Evolutionary conservation across 2,113 vertebrate species (phyloP), one percentile per base, ranked within the genome.

Genomic region (Catharus minimus): DNA sequence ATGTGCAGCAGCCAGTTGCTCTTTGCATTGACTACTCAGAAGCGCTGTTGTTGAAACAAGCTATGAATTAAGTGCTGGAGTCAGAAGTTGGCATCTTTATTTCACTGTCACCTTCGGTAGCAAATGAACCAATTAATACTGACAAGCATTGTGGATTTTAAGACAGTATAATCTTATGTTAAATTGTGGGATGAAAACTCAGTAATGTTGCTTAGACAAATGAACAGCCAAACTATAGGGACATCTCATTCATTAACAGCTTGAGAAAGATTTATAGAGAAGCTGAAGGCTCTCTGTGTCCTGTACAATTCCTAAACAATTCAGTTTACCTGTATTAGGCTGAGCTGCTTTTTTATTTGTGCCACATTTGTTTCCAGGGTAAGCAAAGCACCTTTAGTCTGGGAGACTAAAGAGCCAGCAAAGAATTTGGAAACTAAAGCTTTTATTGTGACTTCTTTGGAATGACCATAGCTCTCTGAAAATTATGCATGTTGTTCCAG

Each of bases 1-100:
- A 27, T 1, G 0, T 1, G 1, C 32, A 53, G 52, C 23, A 65
- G 39, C 38, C 33, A 41, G 32, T 7, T 49, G 17, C 36, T 60
- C 27, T 80, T 72, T 41, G 38, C 52, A 49, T 53, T 78, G 17
- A 28, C 57, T 60, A 18, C 24, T 53, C 44, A 52, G 43, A 74
- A 84, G 33, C 9, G 30, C 20, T 27, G 12, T 10, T 41, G 58
- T 4, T 38, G 55, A 67, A 71, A 62, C 12, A 8, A 43, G 43
- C 10, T 36, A 21, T 32, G 56, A 47, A 52, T 39, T 5, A 69
- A 73, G 18, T 15, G 9, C 27, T 66, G 38, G 23, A 78, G 56
- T 28, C 36, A 13, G 52, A 33, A 82, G 24, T 14, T 71, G 33
- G 13, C 17, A 33, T 50, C 41, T 56, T 86, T 56, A 38, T 71